Conservation (phyloP, 1,140 invertebrate genomes). For the Pogonomyrmex californicus region DNA sequence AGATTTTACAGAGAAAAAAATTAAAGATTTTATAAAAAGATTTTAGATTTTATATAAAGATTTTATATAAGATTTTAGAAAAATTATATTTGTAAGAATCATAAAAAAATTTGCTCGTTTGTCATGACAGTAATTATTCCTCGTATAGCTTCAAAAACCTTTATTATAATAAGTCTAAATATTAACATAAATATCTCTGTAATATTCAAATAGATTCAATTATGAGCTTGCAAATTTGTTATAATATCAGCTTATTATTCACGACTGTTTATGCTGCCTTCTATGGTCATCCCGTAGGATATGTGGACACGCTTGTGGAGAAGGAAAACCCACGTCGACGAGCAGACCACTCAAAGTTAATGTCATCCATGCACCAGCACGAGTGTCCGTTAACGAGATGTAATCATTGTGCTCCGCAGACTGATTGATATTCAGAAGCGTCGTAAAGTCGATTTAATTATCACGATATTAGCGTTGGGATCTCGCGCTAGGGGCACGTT, state of each 20-base stretch:
- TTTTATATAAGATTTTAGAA: no score
- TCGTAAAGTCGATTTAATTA: slow-evolving; percentile 68
- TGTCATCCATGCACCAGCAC: background rate
- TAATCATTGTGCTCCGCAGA: slow-evolving; percentile 48
- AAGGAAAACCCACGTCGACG: background rate
- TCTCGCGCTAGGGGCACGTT: slow-evolving; percentile 5
- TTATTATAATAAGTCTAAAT: background rate
- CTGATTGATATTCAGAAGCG: slow-evolving; percentile 61
- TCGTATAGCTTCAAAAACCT: background rate
- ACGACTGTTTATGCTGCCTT: slow-evolving; percentile 24
- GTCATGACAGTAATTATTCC: background rate
- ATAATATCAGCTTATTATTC: slow-evolving; percentile 70
- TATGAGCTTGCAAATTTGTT: slow-evolving; percentile 71
- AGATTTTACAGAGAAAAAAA: background rate
- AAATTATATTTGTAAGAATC: background rate
- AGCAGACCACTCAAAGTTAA: background rate
- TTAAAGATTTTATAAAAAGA: background rate
- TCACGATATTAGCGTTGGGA: slow-evolving; percentile 53
- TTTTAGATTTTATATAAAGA: background rate
- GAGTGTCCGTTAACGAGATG: slow-evolving; percentile 48
- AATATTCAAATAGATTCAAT: slow-evolving; percentile 63
- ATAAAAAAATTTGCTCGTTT: background rate
- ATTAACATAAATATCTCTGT: background rate
- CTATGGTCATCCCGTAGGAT: background rate
- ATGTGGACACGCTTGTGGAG: background rate